A percentile compares a stretch with the other conserved stretches of the same genome.
Evolutionary conservation across 2,113 vertebrate species (phyloP).

Genomic region (Capreolus pygargus): DNA sequence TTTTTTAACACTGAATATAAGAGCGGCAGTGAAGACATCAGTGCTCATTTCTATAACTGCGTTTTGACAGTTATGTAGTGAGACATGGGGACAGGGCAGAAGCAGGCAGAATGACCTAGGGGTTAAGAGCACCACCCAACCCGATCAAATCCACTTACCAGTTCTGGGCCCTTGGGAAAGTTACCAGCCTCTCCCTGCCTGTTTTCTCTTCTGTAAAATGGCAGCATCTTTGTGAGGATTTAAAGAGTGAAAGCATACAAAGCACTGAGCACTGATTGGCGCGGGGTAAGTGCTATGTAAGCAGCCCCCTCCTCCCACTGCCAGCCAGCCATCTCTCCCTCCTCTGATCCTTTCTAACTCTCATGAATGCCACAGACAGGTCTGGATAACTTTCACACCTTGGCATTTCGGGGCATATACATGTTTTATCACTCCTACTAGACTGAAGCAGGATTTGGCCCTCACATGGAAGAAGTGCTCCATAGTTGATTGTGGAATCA

Average conservation of each 20-base stretch:
- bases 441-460: neutral
- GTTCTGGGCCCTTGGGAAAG: neutral
- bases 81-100: neutral
- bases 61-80: neutral
- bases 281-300: neutral
- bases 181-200: neutral
- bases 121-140: neutral
- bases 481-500: neutral
- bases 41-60: neutral
- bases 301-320: neutral
- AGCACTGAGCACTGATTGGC: neutral
- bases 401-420: neutral
- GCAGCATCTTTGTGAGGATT: neutral
- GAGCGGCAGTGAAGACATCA: neutral
- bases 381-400: neutral
- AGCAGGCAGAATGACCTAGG: neutral
- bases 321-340: neutral
- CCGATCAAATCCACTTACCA: neutral
- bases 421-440: neutral
- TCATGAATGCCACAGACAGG: neutral
- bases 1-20: neutral
- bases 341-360: neutral
- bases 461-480: neutral
- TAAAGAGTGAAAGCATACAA: neutral
- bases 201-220: neutral